Percentiles rank a stretch among this genome's conserved stretches.
These are phyloP conservation scores for Gymnobelideus leadbeateri DNA, from an alignment of 2,113 vertebrate genomes.

Conservation along the genomic window DNA sequence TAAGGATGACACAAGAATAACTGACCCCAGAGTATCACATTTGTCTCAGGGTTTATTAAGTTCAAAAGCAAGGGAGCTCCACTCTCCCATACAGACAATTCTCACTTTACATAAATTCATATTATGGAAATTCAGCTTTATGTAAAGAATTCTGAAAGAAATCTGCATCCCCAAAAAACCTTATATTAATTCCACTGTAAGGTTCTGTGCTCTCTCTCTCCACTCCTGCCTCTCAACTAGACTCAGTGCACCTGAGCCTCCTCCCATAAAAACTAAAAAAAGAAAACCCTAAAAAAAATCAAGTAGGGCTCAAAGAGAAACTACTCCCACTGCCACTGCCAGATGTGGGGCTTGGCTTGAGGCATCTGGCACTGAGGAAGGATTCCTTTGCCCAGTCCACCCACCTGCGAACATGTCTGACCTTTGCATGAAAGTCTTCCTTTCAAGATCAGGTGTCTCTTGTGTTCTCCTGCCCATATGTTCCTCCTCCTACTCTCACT, in stretches of 20 bases:
- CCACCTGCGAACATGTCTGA: neutral
- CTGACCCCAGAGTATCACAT: neutral
- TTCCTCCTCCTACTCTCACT: neutral
- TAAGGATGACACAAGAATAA: neutral
- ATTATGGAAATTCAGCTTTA: neutral
- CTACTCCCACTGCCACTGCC: neutral
- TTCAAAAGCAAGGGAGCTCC: neutral
- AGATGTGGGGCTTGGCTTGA: neutral
- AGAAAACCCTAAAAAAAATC: no score
- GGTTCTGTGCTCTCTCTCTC: neutral
- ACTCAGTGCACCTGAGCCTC: no score
- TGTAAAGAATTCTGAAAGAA: neutral
- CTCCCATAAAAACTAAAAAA: no score
- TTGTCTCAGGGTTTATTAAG: neutral
- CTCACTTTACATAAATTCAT: neutral
- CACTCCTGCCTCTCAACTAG: no score
- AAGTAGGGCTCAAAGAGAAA: neutral
- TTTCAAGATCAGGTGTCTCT: neutral
- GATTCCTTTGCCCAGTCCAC: neutral
- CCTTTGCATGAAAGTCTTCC: neutral
- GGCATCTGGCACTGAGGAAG: neutral
- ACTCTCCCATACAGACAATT: neutral
- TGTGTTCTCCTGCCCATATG: neutral
- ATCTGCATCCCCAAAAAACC: neutral
- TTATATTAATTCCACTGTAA: neutral